Conservation (phyloP, 1,140 invertebrate species). For the Phthorimaea operculella region DNA sequence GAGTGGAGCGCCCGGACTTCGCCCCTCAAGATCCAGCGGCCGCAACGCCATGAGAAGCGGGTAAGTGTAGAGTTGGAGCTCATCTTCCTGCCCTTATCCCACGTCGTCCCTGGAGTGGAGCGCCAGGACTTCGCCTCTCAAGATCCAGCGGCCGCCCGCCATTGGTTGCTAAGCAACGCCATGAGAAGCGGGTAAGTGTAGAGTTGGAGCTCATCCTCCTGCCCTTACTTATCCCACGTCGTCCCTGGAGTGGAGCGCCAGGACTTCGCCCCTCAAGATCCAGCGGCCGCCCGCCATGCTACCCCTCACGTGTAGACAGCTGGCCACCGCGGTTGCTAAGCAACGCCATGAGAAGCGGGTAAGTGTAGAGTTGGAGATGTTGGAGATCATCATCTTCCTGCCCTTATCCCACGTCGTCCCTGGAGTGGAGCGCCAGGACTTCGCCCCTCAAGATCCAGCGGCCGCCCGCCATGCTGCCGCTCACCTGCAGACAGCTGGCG, state of each 20-base stretch:
- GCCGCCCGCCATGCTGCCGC: slow-evolving; percentile 49
- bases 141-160: slow-evolving; percentile 44
- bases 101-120: slow-evolving; percentile 64
- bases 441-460: slow-evolving; percentile 44
- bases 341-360: slow-evolving; percentile 49
- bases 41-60: slow-evolving; percentile 46
- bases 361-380: too few relatives aligned
- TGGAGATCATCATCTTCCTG: slow-evolving; percentile 50
- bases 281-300: slow-evolving; percentile 48
- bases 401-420: slow-evolving; percentile 49
- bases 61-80: slow-evolving; percentile 29
- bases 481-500: slow-evolving; percentile 36
- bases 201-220: slow-evolving; percentile 39
- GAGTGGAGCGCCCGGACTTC: slow-evolving; percentile 62
- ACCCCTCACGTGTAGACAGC: slow-evolving; percentile 35
- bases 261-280: slow-evolving; percentile 48
- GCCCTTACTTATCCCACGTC: slow-evolving; percentile 53
- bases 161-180: slow-evolving; percentile 44
- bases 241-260: slow-evolving; percentile 61
- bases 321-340: slow-evolving; percentile 43
- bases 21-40: slow-evolving; percentile 39
- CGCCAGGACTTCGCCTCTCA: slow-evolving; percentile 48
- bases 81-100: slow-evolving; percentile 48
- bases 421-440: slow-evolving; percentile 61
- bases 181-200: slow-evolving; percentile 39